Conservation (phyloP, 2,888 invertebrate species). For the Pinctada fucata region DNA sequence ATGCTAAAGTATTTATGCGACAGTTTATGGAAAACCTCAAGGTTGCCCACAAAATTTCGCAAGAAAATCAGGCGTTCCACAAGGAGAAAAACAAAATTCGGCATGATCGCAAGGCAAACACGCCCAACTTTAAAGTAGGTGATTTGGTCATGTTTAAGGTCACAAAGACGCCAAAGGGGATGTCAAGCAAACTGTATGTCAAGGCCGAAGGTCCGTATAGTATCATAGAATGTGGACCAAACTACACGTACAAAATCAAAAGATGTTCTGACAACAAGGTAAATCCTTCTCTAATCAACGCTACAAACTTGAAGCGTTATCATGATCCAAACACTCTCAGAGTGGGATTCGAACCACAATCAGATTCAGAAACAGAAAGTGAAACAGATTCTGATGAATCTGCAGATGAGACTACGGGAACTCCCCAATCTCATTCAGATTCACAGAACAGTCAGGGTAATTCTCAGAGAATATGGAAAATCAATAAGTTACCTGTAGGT, state of each 20-base stretch:
- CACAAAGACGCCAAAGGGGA: slow-evolving; percentile 13
- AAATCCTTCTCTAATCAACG: slow-evolving; percentile 14
- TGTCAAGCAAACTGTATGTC: slow-evolving; percentile 4
- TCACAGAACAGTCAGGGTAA: background rate
- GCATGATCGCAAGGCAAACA: slow-evolving; percentile 16
- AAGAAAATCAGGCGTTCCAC: slow-evolving; percentile 2
- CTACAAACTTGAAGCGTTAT: slow-evolving; percentile 16
- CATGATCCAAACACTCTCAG: slow-evolving; percentile 15
- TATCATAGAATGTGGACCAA: slow-evolving; percentile 12
- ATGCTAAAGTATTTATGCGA: slow-evolving; percentile 9
- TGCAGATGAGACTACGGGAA: background rate
- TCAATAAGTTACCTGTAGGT: slow-evolving; percentile 20
- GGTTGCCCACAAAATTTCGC: slow-evolving; percentile 11
- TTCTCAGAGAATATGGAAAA: background rate
- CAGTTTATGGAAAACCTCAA: slow-evolving; percentile 24
- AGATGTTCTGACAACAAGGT: slow-evolving; percentile 13
- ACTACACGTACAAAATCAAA: slow-evolving; percentile 19
- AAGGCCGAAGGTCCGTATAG: slow-evolving; percentile 21
- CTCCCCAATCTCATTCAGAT: background rate
- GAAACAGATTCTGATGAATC: slow-evolving; percentile 1
- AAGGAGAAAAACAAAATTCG: slow-evolving; percentile 23
- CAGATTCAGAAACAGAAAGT: background rate
- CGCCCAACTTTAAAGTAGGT: slow-evolving; percentile 8
- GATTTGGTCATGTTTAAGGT: slow-evolving; percentile 18
- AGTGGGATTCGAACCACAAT: background rate